Base-by-base conservation (phyloP, 2,888 invertebrate genomes). In the Crepidodera aurea region DNA sequence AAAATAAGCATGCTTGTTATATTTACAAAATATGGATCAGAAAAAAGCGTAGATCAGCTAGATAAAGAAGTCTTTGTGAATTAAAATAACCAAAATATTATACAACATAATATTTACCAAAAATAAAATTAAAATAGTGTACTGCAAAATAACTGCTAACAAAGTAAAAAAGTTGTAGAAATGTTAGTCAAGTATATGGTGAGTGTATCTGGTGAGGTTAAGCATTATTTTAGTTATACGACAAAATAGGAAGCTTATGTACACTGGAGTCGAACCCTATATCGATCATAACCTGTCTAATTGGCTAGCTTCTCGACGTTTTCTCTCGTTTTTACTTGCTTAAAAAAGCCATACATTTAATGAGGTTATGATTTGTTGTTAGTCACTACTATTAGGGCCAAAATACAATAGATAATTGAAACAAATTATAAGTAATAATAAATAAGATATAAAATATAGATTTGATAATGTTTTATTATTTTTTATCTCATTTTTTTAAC, bases 231-330 rank as follows among this genome's bases (percentile, higher is more conserved):
- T 46, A 77, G 71, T n/a, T n/a, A n/a, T n/a, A n/a, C n/a, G n/a
- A n/a, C n/a, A n/a, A n/a, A n/a, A 80, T 78, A 80, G 80, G 81
- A 80, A 80, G 80, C 79, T 57, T 77, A 80, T 80, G 79, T 80
- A 80, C 79, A 80, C 64, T 57, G 67, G 78, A 74, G 75, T 74
- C 77, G 78, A 79, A 75, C 78, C 77, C 75, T 69, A 64, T 78
- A 77, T 78, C 77, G 74, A 75, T 79, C 77, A 72, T 74, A 79
- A 78, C 69, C 71, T 71, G 78, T 73, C 79, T 78, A 75, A 57
- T 70, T 71, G 74, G 72, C 62, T 60, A 60, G 65, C 50, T 61
- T 7, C 27, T 65, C 19, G 57, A 37, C 60, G 57, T 65, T 60
- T 48, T 13, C 16, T 42, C 16, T 18, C 16, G 19, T 12, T 34